A percentile compares a stretch with the other conserved stretches of the same genome.
Evolutionary conservation across 2,888 invertebrate species (phyloP).

Genomic region (Selenia dentaria): DNA sequence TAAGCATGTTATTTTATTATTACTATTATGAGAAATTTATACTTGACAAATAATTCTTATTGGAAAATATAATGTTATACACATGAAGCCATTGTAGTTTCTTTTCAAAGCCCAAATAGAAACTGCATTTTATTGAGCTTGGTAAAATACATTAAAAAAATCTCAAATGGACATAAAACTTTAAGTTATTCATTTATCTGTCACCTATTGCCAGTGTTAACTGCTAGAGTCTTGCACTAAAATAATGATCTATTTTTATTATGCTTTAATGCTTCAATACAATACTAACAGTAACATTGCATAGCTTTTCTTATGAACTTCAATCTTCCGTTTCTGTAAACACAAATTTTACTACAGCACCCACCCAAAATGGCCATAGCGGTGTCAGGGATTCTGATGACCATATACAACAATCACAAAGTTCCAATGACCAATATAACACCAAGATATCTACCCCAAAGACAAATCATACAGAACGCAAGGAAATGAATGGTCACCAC

Average conservation of each 20-base stretch:
- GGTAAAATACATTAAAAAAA: too few relatives aligned
- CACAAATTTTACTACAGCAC: conserved; percentile 44
- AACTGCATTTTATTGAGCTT: background rate
- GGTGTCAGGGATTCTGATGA: conserved; percentile 69
- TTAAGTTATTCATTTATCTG: too few relatives aligned
- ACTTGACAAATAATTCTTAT: background rate
- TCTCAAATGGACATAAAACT: too few relatives aligned
- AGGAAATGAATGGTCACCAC: conserved; percentile 61
- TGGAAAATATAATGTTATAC: conserved; percentile 10
- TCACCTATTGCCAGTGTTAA: too few relatives aligned
- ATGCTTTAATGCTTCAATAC: conserved; percentile 1
- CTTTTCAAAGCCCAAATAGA: conserved; percentile 15
- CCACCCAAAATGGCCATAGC: conserved; percentile 65
- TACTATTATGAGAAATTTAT: background rate
- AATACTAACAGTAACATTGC: background rate
- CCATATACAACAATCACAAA: conserved; percentile 46
- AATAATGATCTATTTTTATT: conserved; percentile 1
- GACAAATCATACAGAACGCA: conserved; percentile 36
- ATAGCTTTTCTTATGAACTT: conserved; percentile 1
- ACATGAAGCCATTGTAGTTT: conserved; percentile 18
- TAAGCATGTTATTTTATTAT: background rate
- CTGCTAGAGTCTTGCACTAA: background rate
- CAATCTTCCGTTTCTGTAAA: background rate
- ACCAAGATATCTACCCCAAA: conserved; percentile 39
- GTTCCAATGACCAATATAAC: conserved; percentile 32